These are phyloP conservation scores for Diceros bicornis DNA, from an alignment of 2,797 vertebrate species.

Conservation along the genomic window DNA sequence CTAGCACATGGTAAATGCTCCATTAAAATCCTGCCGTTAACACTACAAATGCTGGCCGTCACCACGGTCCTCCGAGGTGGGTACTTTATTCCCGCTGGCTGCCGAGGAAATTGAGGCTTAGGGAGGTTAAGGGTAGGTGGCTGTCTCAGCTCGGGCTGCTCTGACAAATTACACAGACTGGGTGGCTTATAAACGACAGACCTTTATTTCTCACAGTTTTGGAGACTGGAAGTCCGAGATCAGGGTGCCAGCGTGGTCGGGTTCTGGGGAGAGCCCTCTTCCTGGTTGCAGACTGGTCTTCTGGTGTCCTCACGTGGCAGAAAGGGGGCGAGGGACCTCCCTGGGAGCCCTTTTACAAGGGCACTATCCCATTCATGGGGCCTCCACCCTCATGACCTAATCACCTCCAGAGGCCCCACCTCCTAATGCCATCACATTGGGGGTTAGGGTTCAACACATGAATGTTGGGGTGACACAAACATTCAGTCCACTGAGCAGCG, in stretches of 20 bases:
- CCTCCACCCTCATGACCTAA: not conserved
- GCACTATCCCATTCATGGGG: not conserved
- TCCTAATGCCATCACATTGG: not conserved
- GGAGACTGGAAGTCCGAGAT: not conserved
- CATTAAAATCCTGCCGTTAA: not conserved
- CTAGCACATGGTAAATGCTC: not conserved
- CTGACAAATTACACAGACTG: rapidly evolving
- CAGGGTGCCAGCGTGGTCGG: rapidly evolving
- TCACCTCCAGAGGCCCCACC: not conserved
- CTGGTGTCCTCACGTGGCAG: not conserved
- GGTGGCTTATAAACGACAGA: not conserved
- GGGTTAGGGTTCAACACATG: not conserved
- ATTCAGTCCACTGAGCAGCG: not conserved
- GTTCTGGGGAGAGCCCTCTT: not conserved
- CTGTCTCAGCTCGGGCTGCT: not conserved
- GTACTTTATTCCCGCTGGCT: not conserved
- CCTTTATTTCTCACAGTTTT: not conserved
- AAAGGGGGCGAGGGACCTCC: not conserved
- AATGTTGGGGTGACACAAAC: not conserved
- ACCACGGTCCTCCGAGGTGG: not conserved
- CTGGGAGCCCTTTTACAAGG: not conserved
- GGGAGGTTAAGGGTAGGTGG: not conserved
- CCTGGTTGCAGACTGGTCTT: not conserved
- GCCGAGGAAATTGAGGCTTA: not conserved
- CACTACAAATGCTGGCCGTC: not conserved